Evolutionary conservation across 2,888 invertebrate genomes (phyloP).

Genomic region (Eupithecia vulgata): DNA sequence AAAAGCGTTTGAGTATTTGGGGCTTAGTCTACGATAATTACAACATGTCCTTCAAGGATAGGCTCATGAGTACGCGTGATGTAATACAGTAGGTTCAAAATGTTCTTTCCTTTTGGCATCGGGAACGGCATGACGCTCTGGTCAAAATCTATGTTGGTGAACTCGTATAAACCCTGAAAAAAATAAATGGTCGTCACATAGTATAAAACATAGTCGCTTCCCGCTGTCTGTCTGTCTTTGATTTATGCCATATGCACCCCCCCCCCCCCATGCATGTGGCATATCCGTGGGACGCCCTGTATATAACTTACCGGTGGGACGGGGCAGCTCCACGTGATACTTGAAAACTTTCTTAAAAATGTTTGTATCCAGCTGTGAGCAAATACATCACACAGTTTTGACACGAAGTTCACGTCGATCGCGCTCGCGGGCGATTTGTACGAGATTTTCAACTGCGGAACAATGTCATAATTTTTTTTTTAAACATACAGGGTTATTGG

Average conservation of each 20-base stretch:
- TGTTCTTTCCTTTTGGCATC: background rate
- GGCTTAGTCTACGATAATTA: background rate
- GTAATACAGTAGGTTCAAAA: background rate
- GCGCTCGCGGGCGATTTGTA: background rate
- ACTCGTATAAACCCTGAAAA: background rate
- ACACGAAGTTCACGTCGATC: background rate
- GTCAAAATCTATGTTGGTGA: background rate
- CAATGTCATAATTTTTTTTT: background rate
- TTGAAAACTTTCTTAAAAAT: conserved; percentile 1
- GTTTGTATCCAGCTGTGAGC: background rate
- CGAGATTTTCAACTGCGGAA: background rate
- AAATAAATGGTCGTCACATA: background rate
- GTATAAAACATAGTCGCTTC: no score
- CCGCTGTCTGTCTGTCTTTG: no score
- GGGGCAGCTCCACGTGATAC: background rate
- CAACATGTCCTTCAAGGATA: background rate
- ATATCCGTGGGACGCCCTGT: no score
- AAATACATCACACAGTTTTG: background rate
- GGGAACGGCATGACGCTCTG: background rate
- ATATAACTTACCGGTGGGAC: background rate
- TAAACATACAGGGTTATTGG: no score
- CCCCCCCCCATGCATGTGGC: no score
- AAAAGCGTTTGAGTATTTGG: no score
- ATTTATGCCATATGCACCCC: no score
- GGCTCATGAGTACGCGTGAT: background rate